Percentiles rank a stretch among this genome's conserved stretches.
Conservation (phyloP, 2,113 vertebrate genomes). For the Delphinus delphis region DNA sequence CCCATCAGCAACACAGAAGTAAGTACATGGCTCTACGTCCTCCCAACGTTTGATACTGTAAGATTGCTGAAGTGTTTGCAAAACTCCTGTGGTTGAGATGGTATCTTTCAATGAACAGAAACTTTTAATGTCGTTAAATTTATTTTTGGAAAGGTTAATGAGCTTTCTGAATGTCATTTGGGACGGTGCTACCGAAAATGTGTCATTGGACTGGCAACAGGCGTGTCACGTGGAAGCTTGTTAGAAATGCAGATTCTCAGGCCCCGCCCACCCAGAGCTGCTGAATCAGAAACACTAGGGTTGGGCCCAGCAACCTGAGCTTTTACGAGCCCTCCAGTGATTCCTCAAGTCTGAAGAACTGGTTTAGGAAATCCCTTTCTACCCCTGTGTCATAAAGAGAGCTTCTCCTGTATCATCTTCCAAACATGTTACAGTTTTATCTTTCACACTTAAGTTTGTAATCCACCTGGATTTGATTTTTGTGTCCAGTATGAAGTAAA, state of each 20-base stretch:
- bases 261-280: not conserved
- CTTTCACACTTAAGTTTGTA: fast-evolving
- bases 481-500: not conserved
- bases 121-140: not conserved
- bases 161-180: not conserved
- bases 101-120: not conserved
- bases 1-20: fast-evolving
- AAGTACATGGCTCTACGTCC: fast-evolving
- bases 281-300: not conserved
- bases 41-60: fast-evolving
- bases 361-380: too few species aligned
- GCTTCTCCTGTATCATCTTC: fast-evolving
- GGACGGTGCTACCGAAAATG: not conserved
- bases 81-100: not conserved
- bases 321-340: not conserved
- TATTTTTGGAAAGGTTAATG: not conserved
- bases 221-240: not conserved
- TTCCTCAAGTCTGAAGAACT: fast-evolving
- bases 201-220: fast-evolving
- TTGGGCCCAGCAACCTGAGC: fast-evolving
- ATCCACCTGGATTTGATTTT: not conserved
- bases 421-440: fast-evolving
- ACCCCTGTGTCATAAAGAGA: fast-evolving
- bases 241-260: not conserved
- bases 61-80: not conserved